Evolutionary conservation across 2,888 invertebrate genomes (phyloP).

Genomic region (Deilephila porcellus): DNA sequence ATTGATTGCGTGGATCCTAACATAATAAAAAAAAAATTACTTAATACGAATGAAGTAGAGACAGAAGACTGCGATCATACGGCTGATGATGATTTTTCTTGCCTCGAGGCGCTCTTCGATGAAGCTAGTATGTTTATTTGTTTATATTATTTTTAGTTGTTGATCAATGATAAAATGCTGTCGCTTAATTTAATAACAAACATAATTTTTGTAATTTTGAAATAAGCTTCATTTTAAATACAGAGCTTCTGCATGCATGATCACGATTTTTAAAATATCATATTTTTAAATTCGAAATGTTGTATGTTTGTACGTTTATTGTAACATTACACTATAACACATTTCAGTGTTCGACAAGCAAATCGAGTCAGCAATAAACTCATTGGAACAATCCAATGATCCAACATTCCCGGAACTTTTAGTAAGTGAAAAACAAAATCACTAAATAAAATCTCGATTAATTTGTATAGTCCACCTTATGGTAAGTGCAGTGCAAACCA

Average conservation of each 20-base stretch:
- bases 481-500: no score
- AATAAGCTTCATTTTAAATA: neutral
- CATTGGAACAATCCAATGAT: constrained; percentile 48
- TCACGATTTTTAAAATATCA: neutral
- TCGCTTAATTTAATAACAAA: neutral
- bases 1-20: constrained; percentile 2
- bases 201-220: neutral
- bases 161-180: neutral
- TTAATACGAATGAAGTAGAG: neutral
- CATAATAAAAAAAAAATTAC: constrained; percentile 12
- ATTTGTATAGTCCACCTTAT: no score
- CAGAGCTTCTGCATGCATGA: neutral
- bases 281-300: no score
- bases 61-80: neutral
- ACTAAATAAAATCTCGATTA: neutral
- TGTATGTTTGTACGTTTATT: no score
- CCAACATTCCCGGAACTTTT: constrained; percentile 54
- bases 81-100: constrained; percentile 32
- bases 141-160: neutral
- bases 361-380: constrained; percentile 50
- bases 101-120: constrained; percentile 51
- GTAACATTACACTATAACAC: neutral
- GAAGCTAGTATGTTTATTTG: constrained; percentile 49
- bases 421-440: constrained; percentile 46
- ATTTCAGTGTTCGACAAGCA: constrained; percentile 54